A percentile compares a stretch with the other conserved stretches of the same genome.
Conservation (phyloP, 1,140 invertebrate genomes). For the Drosophila triauraria region DNA sequence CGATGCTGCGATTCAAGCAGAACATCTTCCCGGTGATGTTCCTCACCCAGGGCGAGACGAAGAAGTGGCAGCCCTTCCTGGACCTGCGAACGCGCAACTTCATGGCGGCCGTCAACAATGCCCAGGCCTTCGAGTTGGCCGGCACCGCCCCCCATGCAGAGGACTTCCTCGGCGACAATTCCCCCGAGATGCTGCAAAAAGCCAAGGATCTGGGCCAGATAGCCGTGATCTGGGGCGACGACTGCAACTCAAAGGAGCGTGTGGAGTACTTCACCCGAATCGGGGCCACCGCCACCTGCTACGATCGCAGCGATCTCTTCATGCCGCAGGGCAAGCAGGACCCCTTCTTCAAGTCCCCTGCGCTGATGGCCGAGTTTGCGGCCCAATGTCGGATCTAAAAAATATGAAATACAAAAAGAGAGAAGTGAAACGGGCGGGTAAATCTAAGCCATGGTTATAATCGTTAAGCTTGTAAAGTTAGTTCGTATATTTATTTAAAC, state of each 20-base stretch:
- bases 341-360: slow-evolving; percentile 76
- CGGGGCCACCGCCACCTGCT: slow-evolving; percentile 96
- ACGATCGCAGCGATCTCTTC: slow-evolving; percentile 92
- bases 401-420: neutral
- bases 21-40: slow-evolving; percentile 98
- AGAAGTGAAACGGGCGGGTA: slow-evolving; percentile 50
- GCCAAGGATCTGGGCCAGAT: slow-evolving; percentile 92
- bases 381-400: slow-evolving; percentile 70
- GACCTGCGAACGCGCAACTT: slow-evolving; percentile 93
- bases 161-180: slow-evolving; percentile 91
- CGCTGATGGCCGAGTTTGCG: slow-evolving; percentile 71
- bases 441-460: slow-evolving; percentile 29
- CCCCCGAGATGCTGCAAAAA: slow-evolving; percentile 89
- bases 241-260: slow-evolving; percentile 94
- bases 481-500: slow-evolving; percentile 54
- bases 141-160: slow-evolving; percentile 96
- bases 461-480: slow-evolving; percentile 31
- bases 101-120: slow-evolving; percentile 92
- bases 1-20: slow-evolving; percentile 96
- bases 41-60: slow-evolving; percentile 93
- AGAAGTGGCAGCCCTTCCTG: slow-evolving; percentile 92
- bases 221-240: slow-evolving; percentile 98
- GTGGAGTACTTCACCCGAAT: slow-evolving; percentile 94
- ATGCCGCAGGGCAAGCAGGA: slow-evolving; percentile 68
- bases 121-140: slow-evolving; percentile 91